phyloP scores from a whole-genome alignment of 2,797 vertebrate species.

The Melopsittacus undulatus region DNA sequence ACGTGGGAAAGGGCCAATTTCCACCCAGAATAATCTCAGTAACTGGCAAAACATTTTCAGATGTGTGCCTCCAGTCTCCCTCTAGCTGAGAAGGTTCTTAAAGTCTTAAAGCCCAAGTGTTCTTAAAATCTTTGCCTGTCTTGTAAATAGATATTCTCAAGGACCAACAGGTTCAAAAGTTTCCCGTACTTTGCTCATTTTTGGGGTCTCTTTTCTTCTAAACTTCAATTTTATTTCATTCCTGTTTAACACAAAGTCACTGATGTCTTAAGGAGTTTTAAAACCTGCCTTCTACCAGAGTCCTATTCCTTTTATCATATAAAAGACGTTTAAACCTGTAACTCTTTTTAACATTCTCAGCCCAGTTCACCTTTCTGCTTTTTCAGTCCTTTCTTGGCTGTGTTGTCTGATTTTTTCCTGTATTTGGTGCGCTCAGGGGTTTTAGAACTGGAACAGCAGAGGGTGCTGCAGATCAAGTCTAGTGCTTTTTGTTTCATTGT shows the following conservation, averaged over 20 bases:
- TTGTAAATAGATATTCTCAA: background rate
- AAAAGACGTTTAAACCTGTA: background rate
- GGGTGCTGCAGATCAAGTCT: background rate
- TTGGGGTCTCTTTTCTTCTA: background rate
- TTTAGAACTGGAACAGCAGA: conserved; percentile 4
- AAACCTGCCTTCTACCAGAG: background rate
- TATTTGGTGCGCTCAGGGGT: background rate
- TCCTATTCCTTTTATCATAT: background rate
- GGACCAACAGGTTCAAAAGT: background rate
- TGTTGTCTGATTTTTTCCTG: background rate
- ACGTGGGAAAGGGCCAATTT: background rate
- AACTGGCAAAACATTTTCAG: background rate
- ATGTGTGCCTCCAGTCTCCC: background rate
- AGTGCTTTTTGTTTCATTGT: background rate
- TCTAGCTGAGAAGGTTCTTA: background rate
- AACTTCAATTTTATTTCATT: background rate
- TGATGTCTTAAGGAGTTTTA: background rate
- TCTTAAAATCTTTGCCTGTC: background rate
- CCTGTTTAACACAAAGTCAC: background rate
- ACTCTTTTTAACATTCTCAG: background rate
- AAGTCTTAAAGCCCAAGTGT: background rate
- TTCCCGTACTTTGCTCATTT: background rate
- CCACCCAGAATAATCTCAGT: background rate
- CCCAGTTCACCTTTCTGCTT: background rate
- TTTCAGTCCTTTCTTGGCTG: background rate